phyloP scores from a whole-genome alignment of 2,797 vertebrate species.

The Aselliscus stoliczkanus region DNA sequence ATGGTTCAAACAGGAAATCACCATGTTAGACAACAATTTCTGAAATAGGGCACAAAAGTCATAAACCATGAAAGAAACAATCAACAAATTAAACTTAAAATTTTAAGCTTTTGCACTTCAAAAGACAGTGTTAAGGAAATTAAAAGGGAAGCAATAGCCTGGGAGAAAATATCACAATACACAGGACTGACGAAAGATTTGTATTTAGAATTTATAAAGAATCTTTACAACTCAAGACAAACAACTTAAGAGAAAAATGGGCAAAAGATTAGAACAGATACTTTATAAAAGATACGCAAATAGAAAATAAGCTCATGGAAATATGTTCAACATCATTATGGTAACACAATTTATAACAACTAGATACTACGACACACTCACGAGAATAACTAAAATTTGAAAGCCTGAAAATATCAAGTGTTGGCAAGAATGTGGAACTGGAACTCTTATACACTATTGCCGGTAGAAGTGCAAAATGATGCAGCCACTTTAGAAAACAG shows the following conservation, averaged over 20 bases:
- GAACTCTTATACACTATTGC: background rate
- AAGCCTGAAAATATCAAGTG: background rate
- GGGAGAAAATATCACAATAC: background rate
- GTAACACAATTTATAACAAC: background rate
- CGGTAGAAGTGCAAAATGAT: background rate
- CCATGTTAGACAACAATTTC: background rate
- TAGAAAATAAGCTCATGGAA: background rate
- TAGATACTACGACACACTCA: background rate
- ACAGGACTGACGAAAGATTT: background rate
- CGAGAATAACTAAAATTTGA: background rate
- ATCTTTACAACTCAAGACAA: background rate
- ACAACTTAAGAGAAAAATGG: background rate
- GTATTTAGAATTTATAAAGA: background rate
- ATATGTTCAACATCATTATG: background rate
- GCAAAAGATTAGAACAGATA: background rate
- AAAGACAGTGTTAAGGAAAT: background rate
- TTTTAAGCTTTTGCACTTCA: background rate
- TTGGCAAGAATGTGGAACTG: background rate
- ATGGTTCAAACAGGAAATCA: background rate
- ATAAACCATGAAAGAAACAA: background rate
- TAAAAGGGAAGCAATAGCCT: background rate
- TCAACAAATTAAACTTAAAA: background rate
- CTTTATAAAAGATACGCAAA: background rate
- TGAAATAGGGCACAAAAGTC: background rate
- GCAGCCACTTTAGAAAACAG: background rate